Conservation (phyloP, 2,113 vertebrate genomes). For the Cyprinodon tularosa region DNA sequence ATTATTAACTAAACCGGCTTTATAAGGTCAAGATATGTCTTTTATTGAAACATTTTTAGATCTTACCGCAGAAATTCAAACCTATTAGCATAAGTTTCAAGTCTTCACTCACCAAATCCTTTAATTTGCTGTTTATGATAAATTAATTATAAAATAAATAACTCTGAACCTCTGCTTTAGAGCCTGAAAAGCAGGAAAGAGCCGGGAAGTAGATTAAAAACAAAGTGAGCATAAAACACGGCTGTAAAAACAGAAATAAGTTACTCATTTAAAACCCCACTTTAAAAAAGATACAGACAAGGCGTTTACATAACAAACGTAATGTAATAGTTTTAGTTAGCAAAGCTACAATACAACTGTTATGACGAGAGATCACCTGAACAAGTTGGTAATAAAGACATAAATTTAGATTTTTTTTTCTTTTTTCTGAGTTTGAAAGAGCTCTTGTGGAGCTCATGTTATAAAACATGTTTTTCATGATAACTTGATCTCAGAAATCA, state of each 20-base stretch:
- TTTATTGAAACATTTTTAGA: too few species aligned
- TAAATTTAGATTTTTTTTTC: too few species aligned
- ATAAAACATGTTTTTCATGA: too few species aligned
- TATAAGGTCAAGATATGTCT: background rate
- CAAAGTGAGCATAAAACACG: background rate
- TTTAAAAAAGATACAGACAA: too few species aligned
- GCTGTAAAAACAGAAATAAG: background rate
- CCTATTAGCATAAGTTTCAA: background rate
- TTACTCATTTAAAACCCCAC: background rate
- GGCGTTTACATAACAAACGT: background rate
- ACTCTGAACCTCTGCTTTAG: background rate
- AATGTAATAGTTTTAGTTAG: background rate
- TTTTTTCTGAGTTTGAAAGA: too few species aligned
- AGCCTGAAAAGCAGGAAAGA: background rate
- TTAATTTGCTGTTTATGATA: background rate
- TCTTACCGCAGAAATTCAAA: too few species aligned
- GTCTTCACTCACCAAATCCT: background rate
- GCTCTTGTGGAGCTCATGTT: too few species aligned
- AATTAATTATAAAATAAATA: background rate
- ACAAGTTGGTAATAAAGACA: too few species aligned
- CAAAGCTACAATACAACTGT: background rate
- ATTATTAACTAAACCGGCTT: background rate
- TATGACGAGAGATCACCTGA: too few species aligned
- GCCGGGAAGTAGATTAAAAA: background rate
- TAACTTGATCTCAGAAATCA: too few species aligned